Conservation (phyloP, 2,113 vertebrate genomes). For the Takifugu bimaculatus region DNA sequence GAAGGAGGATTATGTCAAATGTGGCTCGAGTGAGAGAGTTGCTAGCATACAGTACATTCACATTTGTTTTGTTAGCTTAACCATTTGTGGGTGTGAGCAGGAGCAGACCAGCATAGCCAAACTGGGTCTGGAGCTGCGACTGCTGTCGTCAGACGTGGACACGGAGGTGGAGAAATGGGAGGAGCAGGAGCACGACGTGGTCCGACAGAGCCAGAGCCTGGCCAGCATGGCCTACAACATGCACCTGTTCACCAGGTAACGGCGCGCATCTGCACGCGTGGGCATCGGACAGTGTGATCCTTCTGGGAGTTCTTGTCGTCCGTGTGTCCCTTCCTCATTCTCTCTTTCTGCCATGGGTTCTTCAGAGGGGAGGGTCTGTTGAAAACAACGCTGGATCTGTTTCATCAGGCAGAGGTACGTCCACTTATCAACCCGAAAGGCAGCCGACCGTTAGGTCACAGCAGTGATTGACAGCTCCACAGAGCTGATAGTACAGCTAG, state of each 20-base stretch:
- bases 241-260: constrained; percentile 94
- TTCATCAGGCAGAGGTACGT: constrained; percentile 91
- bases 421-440: not conserved
- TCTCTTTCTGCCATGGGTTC: constrained; percentile 47
- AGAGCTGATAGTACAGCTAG: too few species aligned
- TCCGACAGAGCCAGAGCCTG: constrained; percentile 83
- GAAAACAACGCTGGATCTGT: constrained; percentile 93
- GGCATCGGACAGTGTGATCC: not conserved
- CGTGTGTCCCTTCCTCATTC: constrained; percentile 6
- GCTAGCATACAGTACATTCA: too few species aligned
- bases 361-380: constrained; percentile 92
- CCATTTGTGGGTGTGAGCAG: constrained; percentile 53
- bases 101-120: constrained; percentile 91
- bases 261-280: not conserved
- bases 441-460: too few species aligned
- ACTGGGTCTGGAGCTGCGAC: constrained; percentile 87
- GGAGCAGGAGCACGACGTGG: constrained; percentile 87
- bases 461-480: not conserved
- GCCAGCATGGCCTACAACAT: constrained; percentile 94
- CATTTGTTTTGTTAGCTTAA: not conserved
- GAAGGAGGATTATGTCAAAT: constrained; percentile 40
- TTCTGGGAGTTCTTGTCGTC: not conserved
- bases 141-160: constrained; percentile 88
- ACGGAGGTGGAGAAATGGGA: constrained; percentile 93
- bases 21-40: not conserved